These are phyloP conservation scores for Maylandia zebra DNA, from an alignment of 2,113 vertebrate species.

Conservation along the genomic window DNA sequence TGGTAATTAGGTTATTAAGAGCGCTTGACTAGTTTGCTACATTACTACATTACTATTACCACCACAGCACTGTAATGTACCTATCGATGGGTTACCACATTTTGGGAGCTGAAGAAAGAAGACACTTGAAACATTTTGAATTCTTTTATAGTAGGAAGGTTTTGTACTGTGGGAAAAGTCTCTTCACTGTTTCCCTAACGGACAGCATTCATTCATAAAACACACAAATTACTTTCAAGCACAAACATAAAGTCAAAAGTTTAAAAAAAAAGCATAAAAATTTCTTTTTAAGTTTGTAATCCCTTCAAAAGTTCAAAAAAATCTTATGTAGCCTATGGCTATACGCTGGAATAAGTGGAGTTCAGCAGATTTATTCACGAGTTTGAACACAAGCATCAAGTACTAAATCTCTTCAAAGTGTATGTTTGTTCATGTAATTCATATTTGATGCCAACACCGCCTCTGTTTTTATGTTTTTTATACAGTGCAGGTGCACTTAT, in stretches of 20 bases:
- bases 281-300: background rate
- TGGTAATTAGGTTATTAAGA: slow-evolving; percentile 33
- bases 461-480: background rate
- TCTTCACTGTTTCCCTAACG: background rate
- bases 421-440: background rate
- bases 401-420: background rate
- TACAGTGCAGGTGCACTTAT: background rate
- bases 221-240: background rate
- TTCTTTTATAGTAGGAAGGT: background rate
- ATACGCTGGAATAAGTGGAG: background rate
- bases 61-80: background rate
- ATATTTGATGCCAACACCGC: background rate
- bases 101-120: background rate
- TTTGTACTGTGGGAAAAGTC: background rate
- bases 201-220: background rate
- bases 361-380: background rate
- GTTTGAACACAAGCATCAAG: background rate
- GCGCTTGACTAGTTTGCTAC: background rate
- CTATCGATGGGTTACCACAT: background rate
- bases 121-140: background rate
- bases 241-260: background rate
- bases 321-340: background rate
- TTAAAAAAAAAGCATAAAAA: background rate
- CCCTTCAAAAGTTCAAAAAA: background rate
- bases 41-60: background rate